These are phyloP conservation scores for Ara ararauna DNA, from an alignment of 2,797 vertebrate genomes.

Conservation along the genomic window DNA sequence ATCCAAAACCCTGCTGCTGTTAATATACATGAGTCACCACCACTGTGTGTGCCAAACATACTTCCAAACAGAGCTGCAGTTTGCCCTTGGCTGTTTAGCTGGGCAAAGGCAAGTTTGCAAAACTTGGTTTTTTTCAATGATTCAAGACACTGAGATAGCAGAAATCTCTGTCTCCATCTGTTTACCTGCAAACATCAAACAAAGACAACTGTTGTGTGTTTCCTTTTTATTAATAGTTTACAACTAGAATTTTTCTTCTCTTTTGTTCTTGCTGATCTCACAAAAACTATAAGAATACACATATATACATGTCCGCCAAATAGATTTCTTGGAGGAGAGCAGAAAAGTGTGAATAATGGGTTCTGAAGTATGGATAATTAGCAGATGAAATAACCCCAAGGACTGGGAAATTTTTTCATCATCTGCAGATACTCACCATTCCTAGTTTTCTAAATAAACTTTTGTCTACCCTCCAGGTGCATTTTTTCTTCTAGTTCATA, in stretches of 20 bases:
- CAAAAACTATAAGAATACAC: neutral
- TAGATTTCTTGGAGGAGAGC: constrained; percentile 2
- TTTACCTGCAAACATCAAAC: neutral
- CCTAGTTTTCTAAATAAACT: constrained; percentile 47
- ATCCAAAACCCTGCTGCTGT: constrained; percentile 51
- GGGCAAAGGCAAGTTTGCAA: constrained; percentile 28
- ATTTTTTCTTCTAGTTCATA: neutral
- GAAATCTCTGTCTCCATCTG: neutral
- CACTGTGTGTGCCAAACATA: constrained; percentile 23
- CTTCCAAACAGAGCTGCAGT: constrained; percentile 16
- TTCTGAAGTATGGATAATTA: constrained; percentile 66
- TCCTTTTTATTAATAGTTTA: constrained; percentile 23
- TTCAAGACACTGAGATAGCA: neutral
- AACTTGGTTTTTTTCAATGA: neutral
- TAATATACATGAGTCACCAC: constrained; percentile 54
- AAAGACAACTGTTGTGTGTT: neutral
- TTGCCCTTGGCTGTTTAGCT: constrained; percentile 43
- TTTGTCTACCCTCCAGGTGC: constrained; percentile 11
- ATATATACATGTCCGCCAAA: constrained; percentile 44
- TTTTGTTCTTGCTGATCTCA: constrained; percentile 57
- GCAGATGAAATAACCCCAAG: constrained; percentile 63
- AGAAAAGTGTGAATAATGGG: constrained; percentile 55
- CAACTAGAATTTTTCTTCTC: neutral
- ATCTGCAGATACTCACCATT: constrained; percentile 14
- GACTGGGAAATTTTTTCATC: constrained; percentile 37